Percentiles rank a stretch among this genome's conserved stretches.
Conservation (phyloP, 2,797 vertebrate genomes). For the Pantherophis alleghaniensis region DNA sequence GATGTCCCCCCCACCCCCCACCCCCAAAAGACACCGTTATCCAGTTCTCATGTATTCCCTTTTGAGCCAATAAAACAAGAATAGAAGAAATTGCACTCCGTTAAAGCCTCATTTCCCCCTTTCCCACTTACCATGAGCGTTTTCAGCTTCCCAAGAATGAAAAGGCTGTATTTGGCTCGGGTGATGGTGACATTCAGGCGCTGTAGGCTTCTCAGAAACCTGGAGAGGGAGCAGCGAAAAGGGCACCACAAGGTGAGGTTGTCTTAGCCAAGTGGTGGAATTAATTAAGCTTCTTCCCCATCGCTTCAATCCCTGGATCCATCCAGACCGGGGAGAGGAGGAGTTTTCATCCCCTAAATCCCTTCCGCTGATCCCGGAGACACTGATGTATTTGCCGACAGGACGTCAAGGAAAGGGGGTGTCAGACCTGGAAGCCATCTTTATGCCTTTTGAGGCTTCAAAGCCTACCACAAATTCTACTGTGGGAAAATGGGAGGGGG, state of each 20-base stretch:
- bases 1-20: too few species aligned
- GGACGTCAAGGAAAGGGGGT: background rate
- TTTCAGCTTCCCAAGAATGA: constrained; percentile 81
- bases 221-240: constrained; percentile 40
- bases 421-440: too few species aligned
- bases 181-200: constrained; percentile 86
- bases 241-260: constrained; percentile 23
- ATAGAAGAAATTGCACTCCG: accelerated
- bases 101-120: accelerated
- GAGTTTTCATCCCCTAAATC: background rate
- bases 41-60: too few species aligned
- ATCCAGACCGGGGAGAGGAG: background rate
- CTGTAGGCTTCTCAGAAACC: constrained; percentile 82
- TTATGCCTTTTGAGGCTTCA: too few species aligned
- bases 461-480: too few species aligned
- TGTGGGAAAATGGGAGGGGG: too few species aligned
- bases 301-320: background rate
- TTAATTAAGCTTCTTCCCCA: background rate
- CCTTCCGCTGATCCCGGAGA: too few species aligned
- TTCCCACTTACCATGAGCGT: constrained; percentile 77
- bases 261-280: background rate
- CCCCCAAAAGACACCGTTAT: too few species aligned
- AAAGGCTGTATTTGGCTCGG: constrained; percentile 82
- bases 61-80: too few species aligned
- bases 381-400: too few species aligned